Base-by-base conservation (phyloP, 2,797 vertebrate genomes). In the Labroides dimidiatus region DNA sequence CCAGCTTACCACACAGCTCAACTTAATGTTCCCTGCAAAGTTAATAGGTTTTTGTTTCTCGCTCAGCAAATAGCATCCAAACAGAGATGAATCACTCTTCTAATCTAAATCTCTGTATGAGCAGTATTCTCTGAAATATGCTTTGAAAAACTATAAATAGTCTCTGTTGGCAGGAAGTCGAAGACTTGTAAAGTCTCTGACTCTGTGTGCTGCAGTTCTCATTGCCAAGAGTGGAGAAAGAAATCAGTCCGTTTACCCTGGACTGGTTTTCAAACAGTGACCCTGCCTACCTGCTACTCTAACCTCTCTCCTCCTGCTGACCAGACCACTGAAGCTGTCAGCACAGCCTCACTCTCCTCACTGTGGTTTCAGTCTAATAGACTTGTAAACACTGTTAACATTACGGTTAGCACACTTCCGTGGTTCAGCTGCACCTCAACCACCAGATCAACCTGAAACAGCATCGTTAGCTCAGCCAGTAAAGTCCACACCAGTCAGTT, bases 361-460 rank as follows among this genome's bases (percentile, higher is more conserved):
- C 66, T 57, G 76, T 55, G 74, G 73, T 49, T 55, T 57, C 39
- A 21, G 30, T 49, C 37, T 69, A 37, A 69, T 61, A 30, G 41
- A 59, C 37, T 13, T 39, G 37, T 39, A 39, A 39, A 64, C 54
- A 66, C 16, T n/a, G 37, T 24, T 12, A 51, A 51, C 24, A 6
- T 16, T 33, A 8, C 4, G n/a, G 37, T 51, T 10, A 1, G 30
- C n/a, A 4, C 23, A 30, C 21, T 10, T 45, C 12, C 55, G 62
- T 44, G 55, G n/a, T 47, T 64, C 8, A 69, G 19, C 27, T 23
- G 53, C 70, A 69, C 54, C 23, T 15, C 8, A 42, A 37, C 13
- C 30, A 24, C 11, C 30, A 63, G 2, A 61, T 30, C 7, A 19
- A 33, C 12, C 20, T 43, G 24, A 45, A 47, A 52, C 23, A 42